Base-by-base conservation (phyloP, 2,888 invertebrate species). In the Diaperis boleti region DNA sequence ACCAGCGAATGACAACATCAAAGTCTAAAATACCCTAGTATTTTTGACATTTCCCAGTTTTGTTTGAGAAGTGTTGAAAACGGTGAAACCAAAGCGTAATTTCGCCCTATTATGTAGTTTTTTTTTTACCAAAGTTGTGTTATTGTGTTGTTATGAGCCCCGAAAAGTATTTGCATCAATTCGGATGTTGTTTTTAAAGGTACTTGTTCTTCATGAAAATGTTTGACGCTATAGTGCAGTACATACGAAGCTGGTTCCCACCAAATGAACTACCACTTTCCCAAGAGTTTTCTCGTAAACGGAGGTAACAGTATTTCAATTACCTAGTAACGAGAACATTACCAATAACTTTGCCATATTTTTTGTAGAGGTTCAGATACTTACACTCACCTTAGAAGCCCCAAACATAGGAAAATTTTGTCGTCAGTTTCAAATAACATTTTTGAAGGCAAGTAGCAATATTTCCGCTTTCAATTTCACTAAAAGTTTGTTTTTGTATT, bases 341-440 rank as follows among this genome's bases (percentile, higher is more conserved):
- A 26, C 1, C 13, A 39, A 3, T 10, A 11, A 1, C 8, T 17
- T 29, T 1, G 0, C n/a, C n/a, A n/a, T n/a, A n/a, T n/a, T n/a
- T n/a, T n/a, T 60, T 45, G 15, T 62, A 71, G 71, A 61, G 68
- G 66, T 39, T n/a, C 54, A 15, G 66, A 69, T 45, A 47, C 56
- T 14, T 15, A 61, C 17, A 57, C 62, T 50, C 20, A 22, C 42
- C 49, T 63, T 18, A 57, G 62, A 26, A 72, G 69, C 47, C 68
- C 69, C 14, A 73, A 72, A 66, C 67, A 52, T 35, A 63, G 71
- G 56, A 68, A 64, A 64, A 39, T 70, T 26, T 67, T 67, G 15
- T 62, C 64, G 6, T 45, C 65, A 7, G 42, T 67, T 64, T 57
- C 66, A 0, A 56, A 54, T 10, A 61, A 64, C 45, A 59, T 65